These are phyloP conservation scores for Spheniscus humboldti DNA, from an alignment of 2,797 vertebrate species.

Conservation along the genomic window DNA sequence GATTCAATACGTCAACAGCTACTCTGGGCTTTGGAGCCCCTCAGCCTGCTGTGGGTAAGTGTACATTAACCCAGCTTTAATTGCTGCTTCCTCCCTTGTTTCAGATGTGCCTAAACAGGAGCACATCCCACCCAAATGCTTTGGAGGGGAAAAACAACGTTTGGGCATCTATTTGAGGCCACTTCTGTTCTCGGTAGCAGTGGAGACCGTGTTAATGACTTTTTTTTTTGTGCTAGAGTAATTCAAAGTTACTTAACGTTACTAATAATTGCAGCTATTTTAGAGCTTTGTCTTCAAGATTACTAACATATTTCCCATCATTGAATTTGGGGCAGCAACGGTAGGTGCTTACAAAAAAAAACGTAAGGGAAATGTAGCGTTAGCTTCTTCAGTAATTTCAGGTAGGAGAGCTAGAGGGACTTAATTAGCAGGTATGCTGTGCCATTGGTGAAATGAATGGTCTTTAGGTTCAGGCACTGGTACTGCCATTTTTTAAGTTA, in stretches of 20 bases:
- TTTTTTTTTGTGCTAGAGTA: background rate
- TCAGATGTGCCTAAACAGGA: accelerated
- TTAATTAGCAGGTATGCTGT: background rate
- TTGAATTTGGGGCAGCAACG: background rate
- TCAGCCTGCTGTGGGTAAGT: conserved; percentile 92
- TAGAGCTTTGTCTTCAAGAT: background rate
- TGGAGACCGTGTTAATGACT: accelerated
- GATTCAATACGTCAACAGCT: conserved; percentile 82
- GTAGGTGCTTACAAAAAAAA: background rate
- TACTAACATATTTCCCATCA: accelerated
- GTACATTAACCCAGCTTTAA: accelerated
- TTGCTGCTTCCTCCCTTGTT: background rate
- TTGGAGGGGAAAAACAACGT: accelerated
- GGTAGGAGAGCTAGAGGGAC: background rate
- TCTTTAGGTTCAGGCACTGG: background rate
- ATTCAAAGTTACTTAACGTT: background rate
- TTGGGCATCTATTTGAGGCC: background rate
- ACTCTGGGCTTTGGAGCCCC: conserved; percentile 86
- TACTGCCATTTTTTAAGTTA: background rate
- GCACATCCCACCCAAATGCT: background rate
- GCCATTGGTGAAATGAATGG: background rate
- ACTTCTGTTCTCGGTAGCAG: background rate
- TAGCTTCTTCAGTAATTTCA: background rate
- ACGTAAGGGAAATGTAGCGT: accelerated
- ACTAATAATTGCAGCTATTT: background rate